Conservation (phyloP, 2,113 vertebrate genomes). For the Pterocles orientalis region DNA sequence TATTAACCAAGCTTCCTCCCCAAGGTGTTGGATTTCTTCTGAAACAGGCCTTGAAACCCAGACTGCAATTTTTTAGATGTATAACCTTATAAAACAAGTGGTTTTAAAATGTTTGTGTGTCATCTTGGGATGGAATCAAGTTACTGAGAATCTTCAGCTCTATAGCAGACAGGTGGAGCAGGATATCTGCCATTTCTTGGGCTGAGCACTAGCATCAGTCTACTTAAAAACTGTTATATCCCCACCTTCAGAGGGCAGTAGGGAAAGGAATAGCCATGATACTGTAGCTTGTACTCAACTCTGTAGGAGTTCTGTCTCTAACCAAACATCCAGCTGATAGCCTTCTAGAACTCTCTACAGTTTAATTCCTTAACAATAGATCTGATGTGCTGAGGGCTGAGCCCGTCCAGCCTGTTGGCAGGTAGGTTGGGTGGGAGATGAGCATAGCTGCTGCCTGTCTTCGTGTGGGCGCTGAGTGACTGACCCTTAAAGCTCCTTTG, state of each 20-base stretch:
- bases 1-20: neutral
- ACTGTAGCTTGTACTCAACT: neutral
- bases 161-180: neutral
- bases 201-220: neutral
- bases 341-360: neutral
- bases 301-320: neutral
- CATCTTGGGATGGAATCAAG: neutral
- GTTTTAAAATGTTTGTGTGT: neutral
- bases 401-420: neutral
- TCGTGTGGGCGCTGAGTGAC: neutral
- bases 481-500: neutral
- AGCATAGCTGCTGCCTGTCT: neutral
- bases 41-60: neutral
- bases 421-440: neutral
- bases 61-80: neutral
- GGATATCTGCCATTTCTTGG: neutral
- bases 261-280: neutral
- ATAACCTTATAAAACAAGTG: neutral
- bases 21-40: neutral
- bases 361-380: neutral
- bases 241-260: neutral
- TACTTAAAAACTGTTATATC: neutral
- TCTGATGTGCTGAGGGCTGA: neutral
- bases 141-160: neutral
- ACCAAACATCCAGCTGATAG: neutral